Percentiles rank a stretch among this genome's conserved stretches.
These are phyloP conservation scores for Hypolimnas misippus DNA, from an alignment of 2,888 invertebrate species.

Conservation along the genomic window DNA sequence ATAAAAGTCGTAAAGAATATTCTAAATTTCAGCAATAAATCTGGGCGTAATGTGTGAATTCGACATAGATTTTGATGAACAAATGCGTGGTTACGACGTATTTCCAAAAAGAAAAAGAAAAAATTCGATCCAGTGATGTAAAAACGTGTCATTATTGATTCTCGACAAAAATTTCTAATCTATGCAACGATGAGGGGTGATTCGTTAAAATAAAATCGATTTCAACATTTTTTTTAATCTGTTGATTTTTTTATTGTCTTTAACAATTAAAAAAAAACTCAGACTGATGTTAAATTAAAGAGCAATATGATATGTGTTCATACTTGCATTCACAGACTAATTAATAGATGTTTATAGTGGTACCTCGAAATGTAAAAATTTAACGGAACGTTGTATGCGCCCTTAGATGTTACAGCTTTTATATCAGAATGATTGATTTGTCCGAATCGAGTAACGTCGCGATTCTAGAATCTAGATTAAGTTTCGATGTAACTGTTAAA, in stretches of 20 bases:
- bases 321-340: constrained; percentile 10
- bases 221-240: neutral
- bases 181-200: constrained; percentile 6
- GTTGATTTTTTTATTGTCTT: constrained; percentile 13
- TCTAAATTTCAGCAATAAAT: neutral
- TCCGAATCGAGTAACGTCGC: neutral
- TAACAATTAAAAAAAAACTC: neutral
- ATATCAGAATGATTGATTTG: neutral
- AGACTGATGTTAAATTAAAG: constrained; percentile 36
- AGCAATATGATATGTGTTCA: constrained; percentile 50
- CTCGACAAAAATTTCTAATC: neutral
- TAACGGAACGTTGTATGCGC: neutral
- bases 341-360: neutral
- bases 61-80: neutral
- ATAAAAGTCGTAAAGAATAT: neutral
- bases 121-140: neutral
- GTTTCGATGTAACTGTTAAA: constrained; percentile 6
- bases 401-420: neutral
- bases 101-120: neutral
- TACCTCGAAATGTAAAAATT: neutral
- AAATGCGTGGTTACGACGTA: constrained; percentile 1
- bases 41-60: neutral
- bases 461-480: constrained; percentile 7
- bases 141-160: constrained; percentile 1
- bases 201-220: constrained; percentile 10